These are phyloP conservation scores for Passerculus sandwichensis DNA, from an alignment of 2,797 vertebrate species.

Conservation along the genomic window DNA sequence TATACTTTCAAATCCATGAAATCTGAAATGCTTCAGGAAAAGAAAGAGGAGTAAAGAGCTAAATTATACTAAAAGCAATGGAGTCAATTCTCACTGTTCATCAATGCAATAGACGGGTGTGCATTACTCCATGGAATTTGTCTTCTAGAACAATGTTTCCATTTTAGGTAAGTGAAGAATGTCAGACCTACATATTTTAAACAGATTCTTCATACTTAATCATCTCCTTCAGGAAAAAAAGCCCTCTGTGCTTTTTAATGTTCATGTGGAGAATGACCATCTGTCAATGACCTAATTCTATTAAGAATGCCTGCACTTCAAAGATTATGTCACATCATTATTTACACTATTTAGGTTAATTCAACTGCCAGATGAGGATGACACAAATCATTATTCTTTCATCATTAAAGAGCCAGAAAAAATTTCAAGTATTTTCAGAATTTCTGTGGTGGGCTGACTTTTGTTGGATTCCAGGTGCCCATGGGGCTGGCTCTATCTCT, in stretches of 20 bases:
- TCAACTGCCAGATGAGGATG: neutral
- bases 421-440: neutral
- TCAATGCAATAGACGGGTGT: neutral
- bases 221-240: neutral
- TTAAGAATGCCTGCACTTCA: neutral
- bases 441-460: neutral
- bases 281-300: neutral
- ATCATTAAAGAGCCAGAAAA: neutral
- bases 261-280: neutral
- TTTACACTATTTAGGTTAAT: neutral
- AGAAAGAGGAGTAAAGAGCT: neutral
- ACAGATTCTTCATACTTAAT: neutral
- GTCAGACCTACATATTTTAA: neutral
- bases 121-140: neutral
- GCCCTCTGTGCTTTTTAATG: neutral
- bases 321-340: neutral
- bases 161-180: neutral
- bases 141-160: neutral
- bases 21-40: neutral
- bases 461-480: neutral
- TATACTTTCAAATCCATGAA: neutral
- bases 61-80: neutral
- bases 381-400: neutral
- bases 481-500: fast-evolving
- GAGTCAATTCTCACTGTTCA: neutral